Evolutionary conservation across 1,140 invertebrate species (phyloP), one percentile per base, ranked within the genome.

Genomic region (Leptopilina clavipes): DNA sequence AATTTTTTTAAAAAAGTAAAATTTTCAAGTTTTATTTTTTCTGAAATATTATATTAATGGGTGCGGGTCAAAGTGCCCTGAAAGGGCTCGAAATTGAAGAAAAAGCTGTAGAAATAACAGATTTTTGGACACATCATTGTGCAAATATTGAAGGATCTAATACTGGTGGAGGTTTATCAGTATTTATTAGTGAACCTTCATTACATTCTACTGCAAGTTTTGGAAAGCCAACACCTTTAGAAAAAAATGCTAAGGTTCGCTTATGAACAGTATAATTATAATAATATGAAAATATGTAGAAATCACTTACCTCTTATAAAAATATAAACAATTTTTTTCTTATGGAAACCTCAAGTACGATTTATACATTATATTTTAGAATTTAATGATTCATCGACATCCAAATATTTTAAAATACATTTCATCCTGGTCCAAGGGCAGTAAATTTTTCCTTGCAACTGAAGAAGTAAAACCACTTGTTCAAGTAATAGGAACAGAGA

Each of bases 341-440:
- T 54, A 8, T 70, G 48, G 9, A 19, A 22, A 8, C 45, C n/a
- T 70, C n/a, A 37, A 25, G 65, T 37, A 0, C 7, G n/a, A 40
- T 71, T 25, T 83, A 17, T 79, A 40, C n/a, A n/a, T n/a, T n/a
- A n/a, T n/a, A 43, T 93, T 93, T 74, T 87, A 97, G 96, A 96
- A 95, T 90, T 91, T 96, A 22, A 94, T 95, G 91, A 92, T 96
- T 74, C 93, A 95, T 88, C 92, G 95, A 0, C 95, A 97, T 91
- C 95, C 95, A 1, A 95, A 93, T 79, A 96, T 97, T 81, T 85
- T 96, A 7, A 94, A 93, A 82, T 97, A 95, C 84, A 91, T 96
- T 76, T 93, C 94, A n/a, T 94, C 94, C 1, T 96, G 95, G 95
- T 92, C 92, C 56, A 93, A 95, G 83, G 92, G 93, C 59, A 94